A percentile compares a stretch with the other conserved stretches of the same genome.
phyloP scores from a whole-genome alignment of 2,113 vertebrate genomes.

The Lophius piscatorius region DNA sequence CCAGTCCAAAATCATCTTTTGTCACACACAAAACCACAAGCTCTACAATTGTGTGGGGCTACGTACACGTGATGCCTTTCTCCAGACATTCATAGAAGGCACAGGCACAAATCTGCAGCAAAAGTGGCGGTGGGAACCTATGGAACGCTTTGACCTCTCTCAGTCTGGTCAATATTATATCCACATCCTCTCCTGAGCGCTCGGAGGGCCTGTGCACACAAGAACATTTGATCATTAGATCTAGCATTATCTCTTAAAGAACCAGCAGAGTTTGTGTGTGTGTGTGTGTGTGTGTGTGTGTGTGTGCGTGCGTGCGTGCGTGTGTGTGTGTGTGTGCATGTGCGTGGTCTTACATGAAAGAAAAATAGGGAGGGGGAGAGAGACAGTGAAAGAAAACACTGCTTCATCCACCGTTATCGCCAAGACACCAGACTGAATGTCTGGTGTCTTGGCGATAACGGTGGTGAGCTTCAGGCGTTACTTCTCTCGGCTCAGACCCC shows the following conservation, averaged over 20 bases:
- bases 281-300: no score
- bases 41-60: neutral
- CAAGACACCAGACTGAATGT: no score
- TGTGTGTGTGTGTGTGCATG: no score
- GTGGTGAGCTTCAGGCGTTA: conserved; percentile 49
- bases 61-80: conserved; percentile 93
- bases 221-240: neutral
- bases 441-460: conserved; percentile 39
- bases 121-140: conserved; percentile 93
- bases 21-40: neutral
- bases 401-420: no score
- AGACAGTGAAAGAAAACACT: no score
- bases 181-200: conserved; percentile 95
- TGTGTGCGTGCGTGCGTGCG: no score
- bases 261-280: neutral
- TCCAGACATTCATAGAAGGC: conserved; percentile 97
- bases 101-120: conserved; percentile 96
- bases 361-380: no score
- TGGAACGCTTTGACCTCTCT: conserved; percentile 97
- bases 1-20: neutral
- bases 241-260: neutral
- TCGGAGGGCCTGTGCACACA: conserved; percentile 86
- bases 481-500: conserved; percentile 55
- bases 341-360: no score
- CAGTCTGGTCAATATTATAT: conserved; percentile 93